A percentile compares a stretch with the other conserved stretches of the same genome.
phyloP scores from a whole-genome alignment of 2,888 invertebrate genomes.

The Polydrusus tereticollis region DNA sequence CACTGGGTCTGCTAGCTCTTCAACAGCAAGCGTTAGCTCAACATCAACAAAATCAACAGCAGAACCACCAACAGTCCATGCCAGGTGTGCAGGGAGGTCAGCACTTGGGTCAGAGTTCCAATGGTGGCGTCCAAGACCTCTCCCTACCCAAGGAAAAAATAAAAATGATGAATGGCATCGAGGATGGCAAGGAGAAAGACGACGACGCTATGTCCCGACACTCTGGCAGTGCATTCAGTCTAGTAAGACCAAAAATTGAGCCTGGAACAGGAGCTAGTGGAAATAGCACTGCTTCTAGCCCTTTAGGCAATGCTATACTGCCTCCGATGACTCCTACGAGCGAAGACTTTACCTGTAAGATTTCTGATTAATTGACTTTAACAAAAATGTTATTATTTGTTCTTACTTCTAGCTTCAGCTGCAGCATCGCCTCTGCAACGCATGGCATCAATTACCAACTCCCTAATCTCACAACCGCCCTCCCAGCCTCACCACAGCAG shows the following conservation, averaged over 20 bases:
- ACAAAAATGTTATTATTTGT: not conserved
- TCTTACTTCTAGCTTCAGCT: constrained; percentile 69
- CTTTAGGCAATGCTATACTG: constrained; percentile 86
- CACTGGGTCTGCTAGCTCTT: constrained; percentile 78
- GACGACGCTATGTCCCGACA: constrained; percentile 77
- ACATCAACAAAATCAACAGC: constrained; percentile 70
- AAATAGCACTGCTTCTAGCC: constrained; percentile 86
- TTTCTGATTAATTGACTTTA: too few species aligned
- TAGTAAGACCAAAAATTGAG: constrained; percentile 88
- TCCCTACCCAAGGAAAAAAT: constrained; percentile 85
- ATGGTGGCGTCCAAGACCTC: constrained; percentile 85
- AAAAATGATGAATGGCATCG: constrained; percentile 77
- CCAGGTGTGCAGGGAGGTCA: not conserved
- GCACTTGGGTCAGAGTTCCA: constrained; percentile 61
- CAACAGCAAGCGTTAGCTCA: constrained; percentile 78
- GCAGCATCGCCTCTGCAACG: constrained; percentile 95
- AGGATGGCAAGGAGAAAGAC: constrained; percentile 72
- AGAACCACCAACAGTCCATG: constrained; percentile 70
- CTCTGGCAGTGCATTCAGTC: constrained; percentile 87
- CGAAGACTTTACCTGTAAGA: constrained; percentile 75
- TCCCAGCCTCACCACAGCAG: constrained; percentile 88
- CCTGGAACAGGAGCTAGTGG: constrained; percentile 78
- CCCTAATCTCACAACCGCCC: constrained; percentile 91
- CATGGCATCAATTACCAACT: constrained; percentile 98
- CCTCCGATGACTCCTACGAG: constrained; percentile 83